phyloP scores from a whole-genome alignment of 2,113 vertebrate species.

The Capreolus pygargus region DNA sequence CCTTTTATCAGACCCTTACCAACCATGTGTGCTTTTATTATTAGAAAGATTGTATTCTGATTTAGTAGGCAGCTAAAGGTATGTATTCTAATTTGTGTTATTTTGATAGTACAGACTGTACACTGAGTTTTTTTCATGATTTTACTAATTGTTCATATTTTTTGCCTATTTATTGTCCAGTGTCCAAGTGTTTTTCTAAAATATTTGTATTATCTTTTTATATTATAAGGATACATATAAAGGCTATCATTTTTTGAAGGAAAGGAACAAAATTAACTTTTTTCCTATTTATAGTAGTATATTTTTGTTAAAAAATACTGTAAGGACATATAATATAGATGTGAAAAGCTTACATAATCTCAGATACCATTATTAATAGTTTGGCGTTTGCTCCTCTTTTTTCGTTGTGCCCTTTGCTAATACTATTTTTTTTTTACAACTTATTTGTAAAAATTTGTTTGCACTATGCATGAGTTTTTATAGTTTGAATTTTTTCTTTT shows the following conservation, averaged over 20 bases:
- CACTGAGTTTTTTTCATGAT: conserved; percentile 6
- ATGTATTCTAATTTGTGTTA: not conserved
- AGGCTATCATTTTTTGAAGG: not conserved
- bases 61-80: not conserved
- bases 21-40: not conserved
- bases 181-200: not conserved
- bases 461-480: not conserved
- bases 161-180: not conserved
- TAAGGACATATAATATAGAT: not conserved
- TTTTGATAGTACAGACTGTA: not conserved
- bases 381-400: conserved; percentile 21
- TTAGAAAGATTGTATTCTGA: not conserved
- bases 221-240: not conserved
- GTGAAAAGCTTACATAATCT: not conserved
- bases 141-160: not conserved
- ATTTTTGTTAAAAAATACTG: not conserved
- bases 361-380: not conserved
- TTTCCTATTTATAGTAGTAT: not conserved
- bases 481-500: not conserved
- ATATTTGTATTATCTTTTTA: conserved; percentile 13
- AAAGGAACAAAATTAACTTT: conserved; percentile 14
- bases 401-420: not conserved
- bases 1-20: not conserved
- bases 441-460: conserved; percentile 17
- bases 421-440: not conserved